Base-by-base conservation (phyloP, 2,888 invertebrate species). In the Calliphora vomitoria region DNA sequence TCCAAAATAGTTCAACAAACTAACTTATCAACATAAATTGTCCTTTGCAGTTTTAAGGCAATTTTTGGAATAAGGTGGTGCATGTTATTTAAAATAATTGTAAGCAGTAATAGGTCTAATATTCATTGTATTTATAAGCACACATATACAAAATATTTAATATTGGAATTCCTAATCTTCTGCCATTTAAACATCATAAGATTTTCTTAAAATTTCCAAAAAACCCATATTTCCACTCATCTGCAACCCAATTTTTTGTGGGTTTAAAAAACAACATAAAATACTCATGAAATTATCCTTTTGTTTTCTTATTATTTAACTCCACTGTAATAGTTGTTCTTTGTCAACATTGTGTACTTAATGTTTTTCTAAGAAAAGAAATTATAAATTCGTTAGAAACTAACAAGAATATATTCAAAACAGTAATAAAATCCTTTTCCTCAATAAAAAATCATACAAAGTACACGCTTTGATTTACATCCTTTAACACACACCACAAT, bases 361-460 rank as follows among this genome's bases (percentile, higher is more conserved):
- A 15, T 50, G 50, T 4, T 15, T 50, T 15, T 50, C 11, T 13
- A 6, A 44, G 44, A 44, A 44, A 44, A 44, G 44, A 44, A 44
- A 44, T 5, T 50, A 15, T 50, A 15, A 50, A 50, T 50, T 20
- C 18, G 8, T 55, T 20, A 55, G 18, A 10, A 10, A 20, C 3
- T 10, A 20, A 18, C 18, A 20, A 55, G 20, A 1, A 20, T 1
- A 55, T 2, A 6, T 55, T 11, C 44, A n/a, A 50, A 20, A 55
- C 20, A 20, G 20, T 55, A 55, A 55, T 8, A 20, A 55, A 8
- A 55, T 18, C 55, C 18, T 55, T 55, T 55, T 55, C 20, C 6
- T 18, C 10, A 18, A 58, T 11, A 72, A 38, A 41, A 55, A 62
- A 62, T 60, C 25, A 62, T 47, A 75, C 25, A 62, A 20, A 55